Evolutionary conservation across 23 tunicate species (phyloP), one percentile per base, ranked within the genome.

Genomic region (Phallusia fumigata): DNA sequence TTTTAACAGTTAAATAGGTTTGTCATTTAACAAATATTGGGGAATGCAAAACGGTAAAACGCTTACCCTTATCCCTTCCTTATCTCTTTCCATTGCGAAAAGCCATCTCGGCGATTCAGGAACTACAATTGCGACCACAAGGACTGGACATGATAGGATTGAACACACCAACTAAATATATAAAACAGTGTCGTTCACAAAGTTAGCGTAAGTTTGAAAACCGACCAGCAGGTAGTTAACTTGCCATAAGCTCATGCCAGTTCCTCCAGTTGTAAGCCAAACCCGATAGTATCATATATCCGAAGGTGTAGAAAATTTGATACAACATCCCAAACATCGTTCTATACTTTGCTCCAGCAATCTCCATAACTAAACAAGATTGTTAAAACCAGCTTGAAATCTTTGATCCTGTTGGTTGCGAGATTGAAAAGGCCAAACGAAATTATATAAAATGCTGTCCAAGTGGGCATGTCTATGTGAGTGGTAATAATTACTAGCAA

Each of bases 211-310:
- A 40, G 10, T 40, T 40, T 40, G 47, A 40, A 40, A 40, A 5
- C 47, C 47, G 10, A 40, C 8, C 10, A 10, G 10, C 10, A 10
- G 47, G 47, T 40, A 40, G 47, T 10, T 3, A 40, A 40, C 77
- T 49, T 31, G 81, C 90, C 90, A 87, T 81, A 18, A 75, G 35
- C 19, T 81, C 85, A 35, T 81, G 85, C 90, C 90, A 87, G 65
- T 87, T 75, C 53, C 83, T 81, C 81, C 85, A 87, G 64, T 75
- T 28, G 52, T 74, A 87, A 26, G 85, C 85, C 10, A 87, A 5
- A 32, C 90, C 90, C 0, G 73, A 32, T 69, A 83, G 47, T 13
- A 79, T 73, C 84, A 88, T 83, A 75, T 36, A 83, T 0, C 93
- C 93, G 18, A 88, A 31, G 3, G 84, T 52, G 65, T 26, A 83